Base-by-base conservation (phyloP, 2,113 vertebrate species). In the Sclerurus mexicanus region DNA sequence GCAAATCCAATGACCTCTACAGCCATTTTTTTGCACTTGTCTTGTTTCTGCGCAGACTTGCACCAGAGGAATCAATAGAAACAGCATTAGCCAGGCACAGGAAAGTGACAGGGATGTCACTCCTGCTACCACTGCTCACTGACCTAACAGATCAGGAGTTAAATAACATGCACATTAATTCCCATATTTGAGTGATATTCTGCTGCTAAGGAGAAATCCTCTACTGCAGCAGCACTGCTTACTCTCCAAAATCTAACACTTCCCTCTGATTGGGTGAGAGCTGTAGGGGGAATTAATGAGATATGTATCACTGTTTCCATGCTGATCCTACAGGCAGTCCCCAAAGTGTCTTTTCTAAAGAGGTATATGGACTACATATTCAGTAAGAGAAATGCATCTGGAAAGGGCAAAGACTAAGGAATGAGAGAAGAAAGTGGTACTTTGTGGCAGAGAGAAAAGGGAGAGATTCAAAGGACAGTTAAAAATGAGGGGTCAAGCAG, bases 221-320 rank as follows among this genome's bases (percentile, higher is more conserved):
- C 68, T 30, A 58, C 12, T 40, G 37, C 21, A 60, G 64, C 35
- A 83, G 11, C 35, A 77, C 2, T 42, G 37, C 63, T 73, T 64
- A 68, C 6, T 1, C 35, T 35, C 50, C 55, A 79, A 49, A 83
- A 90, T 21, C 35, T 12, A 90, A 39, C 31, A 35, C 28, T 27
- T 77, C 23, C 37, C 25, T 35, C 19, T 0, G 1, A 74, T 4
- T 4, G 0, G 33, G 31, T 28, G 37, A 94, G 59, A 2, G 3
- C 67, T 9, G 4, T 2, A 50, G 22, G 20, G 37, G 23, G 77
- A 73, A 76, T 39, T 25, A 58, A 66, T 28, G 42, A 53, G 25
- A 37, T 25, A 49, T 5, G 2, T 31, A 60, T 78, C 28, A 72
- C 12, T 39, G 46, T 47, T 63, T 68, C 59, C 44, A 15, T 19